Evolutionary conservation across 1,140 invertebrate species (phyloP).

Genomic region (Brevipalpus yothersi): DNA sequence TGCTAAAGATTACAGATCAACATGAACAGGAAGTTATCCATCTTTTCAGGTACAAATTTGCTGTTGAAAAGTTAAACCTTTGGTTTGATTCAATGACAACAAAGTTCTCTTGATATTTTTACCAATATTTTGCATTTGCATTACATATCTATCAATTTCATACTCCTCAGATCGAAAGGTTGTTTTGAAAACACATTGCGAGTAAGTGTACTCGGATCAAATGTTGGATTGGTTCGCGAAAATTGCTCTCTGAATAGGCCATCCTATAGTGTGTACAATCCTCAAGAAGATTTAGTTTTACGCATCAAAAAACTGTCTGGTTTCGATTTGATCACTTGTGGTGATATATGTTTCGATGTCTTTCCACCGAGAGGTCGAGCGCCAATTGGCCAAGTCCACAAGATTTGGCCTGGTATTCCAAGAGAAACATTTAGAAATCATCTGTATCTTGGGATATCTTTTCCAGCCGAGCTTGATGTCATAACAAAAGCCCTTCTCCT

Average conservation of each 20-base stretch:
- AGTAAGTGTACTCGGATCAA: slow-evolving; percentile 33
- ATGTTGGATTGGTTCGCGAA: slow-evolving; percentile 52
- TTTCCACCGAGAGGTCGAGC: neutral
- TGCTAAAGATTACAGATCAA: slow-evolving; percentile 49
- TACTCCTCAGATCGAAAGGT: slow-evolving; percentile 40
- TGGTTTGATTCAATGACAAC: neutral
- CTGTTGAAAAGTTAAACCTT: neutral
- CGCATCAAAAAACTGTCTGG: slow-evolving; percentile 59
- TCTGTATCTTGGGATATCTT: slow-evolving; percentile 47
- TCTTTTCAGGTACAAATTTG: slow-evolving; percentile 14
- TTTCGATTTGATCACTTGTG: slow-evolving; percentile 48
- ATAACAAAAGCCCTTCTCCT: slow-evolving; percentile 51
- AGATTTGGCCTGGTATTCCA: slow-evolving; percentile 42
- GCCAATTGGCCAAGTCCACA: slow-evolving; percentile 41
- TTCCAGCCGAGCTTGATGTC: slow-evolving; percentile 52
- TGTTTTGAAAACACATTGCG: slow-evolving; percentile 57
- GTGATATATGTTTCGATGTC: slow-evolving; percentile 43
- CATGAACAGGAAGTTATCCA: slow-evolving; percentile 51
- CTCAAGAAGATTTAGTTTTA: slow-evolving; percentile 43
- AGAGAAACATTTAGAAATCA: slow-evolving; percentile 44
- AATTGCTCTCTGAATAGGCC: slow-evolving; percentile 57
- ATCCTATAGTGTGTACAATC: slow-evolving; percentile 47
- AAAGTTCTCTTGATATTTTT: neutral
- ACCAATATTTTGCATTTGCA: neutral
- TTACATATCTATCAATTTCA: slow-evolving; percentile 43